phyloP scores from a whole-genome alignment of 2,113 vertebrate species.

The Aptenodytes forsteri region DNA sequence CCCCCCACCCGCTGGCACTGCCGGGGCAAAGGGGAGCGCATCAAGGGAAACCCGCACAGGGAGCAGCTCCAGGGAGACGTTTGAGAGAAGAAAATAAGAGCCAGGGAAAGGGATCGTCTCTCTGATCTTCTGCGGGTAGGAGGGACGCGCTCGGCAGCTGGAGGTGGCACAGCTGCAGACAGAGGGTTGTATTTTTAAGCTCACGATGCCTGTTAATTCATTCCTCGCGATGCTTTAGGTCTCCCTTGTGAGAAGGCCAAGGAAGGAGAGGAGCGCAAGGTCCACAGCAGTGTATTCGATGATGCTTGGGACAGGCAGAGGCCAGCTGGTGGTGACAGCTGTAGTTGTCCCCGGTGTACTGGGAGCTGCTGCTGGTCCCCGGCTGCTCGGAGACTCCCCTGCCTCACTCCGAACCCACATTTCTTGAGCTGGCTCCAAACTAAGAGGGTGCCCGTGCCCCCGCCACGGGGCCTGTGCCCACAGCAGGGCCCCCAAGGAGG shows the following conservation, averaged over 20 bases:
- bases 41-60: neutral
- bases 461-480: fast-evolving
- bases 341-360: neutral
- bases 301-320: neutral
- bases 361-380: neutral
- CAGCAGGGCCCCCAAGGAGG: neutral
- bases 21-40: fast-evolving
- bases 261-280: neutral
- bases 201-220: neutral
- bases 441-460: fast-evolving
- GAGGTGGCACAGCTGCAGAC: conserved; percentile 43
- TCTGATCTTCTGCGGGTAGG: conserved; percentile 33
- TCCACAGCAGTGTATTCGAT: fast-evolving
- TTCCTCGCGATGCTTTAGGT: neutral
- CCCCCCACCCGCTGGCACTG: fast-evolving
- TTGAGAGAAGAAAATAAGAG: neutral
- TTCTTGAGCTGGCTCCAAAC: neutral
- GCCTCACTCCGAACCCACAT: neutral
- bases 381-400: neutral
- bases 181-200: neutral
- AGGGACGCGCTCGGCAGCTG: neutral
- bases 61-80: neutral
- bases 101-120: neutral
- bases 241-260: neutral
- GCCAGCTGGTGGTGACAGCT: neutral